These are phyloP conservation scores for Hemistola chrysoprasaria DNA, from an alignment of 2,888 invertebrate genomes.

Conservation along the genomic window DNA sequence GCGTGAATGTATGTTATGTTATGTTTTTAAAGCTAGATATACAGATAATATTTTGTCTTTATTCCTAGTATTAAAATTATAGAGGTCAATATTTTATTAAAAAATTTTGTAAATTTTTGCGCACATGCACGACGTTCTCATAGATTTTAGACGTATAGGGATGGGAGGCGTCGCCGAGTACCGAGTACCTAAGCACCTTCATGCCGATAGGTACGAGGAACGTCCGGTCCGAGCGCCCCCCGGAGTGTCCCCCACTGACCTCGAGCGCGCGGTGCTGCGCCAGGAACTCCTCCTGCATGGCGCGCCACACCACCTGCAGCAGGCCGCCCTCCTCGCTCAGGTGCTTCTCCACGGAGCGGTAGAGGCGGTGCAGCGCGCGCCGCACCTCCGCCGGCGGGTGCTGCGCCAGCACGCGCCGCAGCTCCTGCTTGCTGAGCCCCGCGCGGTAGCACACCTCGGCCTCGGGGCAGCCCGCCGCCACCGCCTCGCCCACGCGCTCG, in stretches of 20 bases:
- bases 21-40: too few species aligned
- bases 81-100: too few species aligned
- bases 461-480: slow-evolving; percentile 96
- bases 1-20: too few species aligned
- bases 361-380: slow-evolving; percentile 95
- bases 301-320: slow-evolving; percentile 98
- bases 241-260: slow-evolving; percentile 56
- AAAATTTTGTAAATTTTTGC: too few species aligned
- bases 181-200: too few species aligned
- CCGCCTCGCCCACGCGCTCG: slow-evolving; percentile 97
- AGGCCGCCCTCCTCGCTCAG: slow-evolving; percentile 96
- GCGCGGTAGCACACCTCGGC: slow-evolving; percentile 99
- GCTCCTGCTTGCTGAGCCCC: slow-evolving; percentile 98
- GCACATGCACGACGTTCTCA: too few species aligned
- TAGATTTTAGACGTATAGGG: too few species aligned
- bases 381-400: slow-evolving; percentile 88
- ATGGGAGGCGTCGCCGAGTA: too few species aligned
- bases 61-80: too few species aligned
- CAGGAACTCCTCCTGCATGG: slow-evolving; percentile 99
- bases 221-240: too few species aligned
- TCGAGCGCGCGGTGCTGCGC: slow-evolving; percentile 94
- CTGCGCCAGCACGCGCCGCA: slow-evolving; percentile 95
- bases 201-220: too few species aligned
- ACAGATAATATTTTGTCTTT: too few species aligned
- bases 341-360: slow-evolving; percentile 98